phyloP scores from a whole-genome alignment of 1,140 invertebrate genomes.

The Luehdorfia chinensis region DNA sequence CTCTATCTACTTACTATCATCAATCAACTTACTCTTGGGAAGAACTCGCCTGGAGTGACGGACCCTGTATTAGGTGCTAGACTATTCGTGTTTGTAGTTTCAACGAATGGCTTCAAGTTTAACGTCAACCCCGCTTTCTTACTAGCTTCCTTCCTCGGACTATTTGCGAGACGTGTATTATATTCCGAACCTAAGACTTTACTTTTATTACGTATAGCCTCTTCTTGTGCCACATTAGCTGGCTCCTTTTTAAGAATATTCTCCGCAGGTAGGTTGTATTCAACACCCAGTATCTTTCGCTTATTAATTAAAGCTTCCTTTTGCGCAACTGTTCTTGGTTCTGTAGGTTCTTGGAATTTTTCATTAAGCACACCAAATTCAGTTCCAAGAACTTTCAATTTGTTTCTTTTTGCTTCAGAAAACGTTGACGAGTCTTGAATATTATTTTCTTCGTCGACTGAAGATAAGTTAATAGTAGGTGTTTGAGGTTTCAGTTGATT shows the following conservation, averaged over 20 bases:
- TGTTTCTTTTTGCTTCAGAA: constrained; percentile 53
- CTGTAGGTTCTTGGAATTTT: constrained; percentile 21
- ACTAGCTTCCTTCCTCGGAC: constrained; percentile 28
- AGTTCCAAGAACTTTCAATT: constrained; percentile 48
- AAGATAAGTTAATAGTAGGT: constrained; percentile 25
- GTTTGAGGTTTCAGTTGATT: constrained; percentile 38
- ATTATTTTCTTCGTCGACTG: constrained; percentile 59
- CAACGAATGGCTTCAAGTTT: constrained; percentile 62
- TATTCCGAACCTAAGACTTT: constrained; percentile 49
- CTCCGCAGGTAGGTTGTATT: constrained; percentile 52
- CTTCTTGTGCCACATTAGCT: constrained; percentile 53
- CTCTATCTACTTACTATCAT: no score
- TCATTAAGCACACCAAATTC: constrained; percentile 36
- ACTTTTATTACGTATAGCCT: constrained; percentile 42
- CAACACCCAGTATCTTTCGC: constrained; percentile 57
- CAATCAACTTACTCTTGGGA: constrained; percentile 53
- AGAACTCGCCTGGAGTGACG: constrained; percentile 62
- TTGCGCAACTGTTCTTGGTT: constrained; percentile 56
- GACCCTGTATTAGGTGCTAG: constrained; percentile 43
- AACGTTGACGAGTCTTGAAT: constrained; percentile 33
- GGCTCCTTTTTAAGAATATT: constrained; percentile 31
- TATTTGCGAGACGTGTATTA: constrained; percentile 20
- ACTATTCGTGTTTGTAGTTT: constrained; percentile 20
- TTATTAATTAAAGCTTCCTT: constrained; percentile 59
- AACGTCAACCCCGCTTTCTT: constrained; percentile 56